Evolutionary conservation across 2,113 vertebrate genomes (phyloP), one percentile per base, ranked within the genome.

Genomic region (Telmatochromis sp.): DNA sequence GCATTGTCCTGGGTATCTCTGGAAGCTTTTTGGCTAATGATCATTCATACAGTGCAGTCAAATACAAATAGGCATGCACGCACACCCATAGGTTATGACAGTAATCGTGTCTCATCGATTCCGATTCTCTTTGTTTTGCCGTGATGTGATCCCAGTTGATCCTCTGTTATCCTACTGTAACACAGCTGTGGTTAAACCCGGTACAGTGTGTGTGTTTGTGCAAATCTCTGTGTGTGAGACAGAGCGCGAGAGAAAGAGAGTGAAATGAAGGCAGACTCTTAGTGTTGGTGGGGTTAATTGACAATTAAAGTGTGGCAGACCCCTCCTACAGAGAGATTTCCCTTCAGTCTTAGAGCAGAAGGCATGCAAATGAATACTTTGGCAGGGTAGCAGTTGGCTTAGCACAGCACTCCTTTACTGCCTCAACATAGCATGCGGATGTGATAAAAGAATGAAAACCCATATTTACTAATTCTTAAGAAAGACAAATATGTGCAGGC

Each of bases 281-380:
- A 26, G 86, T 57, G 81, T 86, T 91, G 88, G 80, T 73, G 63
- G 86, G 94, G 91, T 95, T 96, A 96, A 96, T 95, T 94, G 95
- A 95, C 96, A 96, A 96, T 96, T 96, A 96, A 96, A 92, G 91
- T 93, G 94, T 89, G 87, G 92, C 89, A 70, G 80, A 89, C 89
- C 85, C 94, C 87, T 88, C 91, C 94, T 90, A 92, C 91, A 92
- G 87, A 92, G 89, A 93, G 94, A 95, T 95, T 94, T 95, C 92
- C 93, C 93, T 87, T 88, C 84, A 49, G 92, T 94, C 93, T 94
- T 93, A 93, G 86, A 89, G 91, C 89, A 86, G 90, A 93, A 95
- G 92, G 93, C 94, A 95, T 92, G 91, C 91, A 95, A 95, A 96
- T 96, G 93, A 96, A 95, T 89, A 91, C 90, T 92, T 89, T 92